Percentiles rank a stretch among this genome's conserved stretches.
Conservation (phyloP, 2,888 invertebrate genomes). For the Seira musarum region DNA sequence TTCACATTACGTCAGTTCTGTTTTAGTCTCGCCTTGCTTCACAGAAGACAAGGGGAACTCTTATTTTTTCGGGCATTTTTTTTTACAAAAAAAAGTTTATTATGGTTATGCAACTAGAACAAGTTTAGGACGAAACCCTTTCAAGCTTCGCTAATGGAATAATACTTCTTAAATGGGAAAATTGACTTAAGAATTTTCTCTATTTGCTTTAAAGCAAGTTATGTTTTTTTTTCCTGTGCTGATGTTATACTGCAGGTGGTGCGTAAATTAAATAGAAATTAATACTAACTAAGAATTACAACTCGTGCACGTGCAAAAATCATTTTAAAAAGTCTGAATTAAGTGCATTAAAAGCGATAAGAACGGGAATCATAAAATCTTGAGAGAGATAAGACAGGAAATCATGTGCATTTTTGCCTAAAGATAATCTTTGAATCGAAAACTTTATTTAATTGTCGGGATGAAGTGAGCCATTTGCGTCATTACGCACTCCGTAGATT, state of each 20-base stretch:
- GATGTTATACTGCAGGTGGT: not conserved
- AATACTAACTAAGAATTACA: not conserved
- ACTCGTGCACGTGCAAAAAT: not conserved
- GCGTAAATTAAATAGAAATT: not conserved
- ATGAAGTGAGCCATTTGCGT: not conserved
- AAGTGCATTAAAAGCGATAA: not conserved
- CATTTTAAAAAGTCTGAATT: not conserved
- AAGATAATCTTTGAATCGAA: not conserved
- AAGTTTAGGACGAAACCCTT: not conserved
- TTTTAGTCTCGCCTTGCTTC: conserved; percentile 39
- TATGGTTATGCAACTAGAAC: not conserved
- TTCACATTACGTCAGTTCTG: conserved; percentile 44
- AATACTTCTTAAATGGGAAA: not conserved
- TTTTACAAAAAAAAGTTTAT: too few species aligned
- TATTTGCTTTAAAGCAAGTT: not conserved
- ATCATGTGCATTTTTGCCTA: too few species aligned
- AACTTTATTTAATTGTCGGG: not conserved
- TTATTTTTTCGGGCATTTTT: conserved; percentile 23
- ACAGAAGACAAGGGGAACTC: conserved; percentile 20
- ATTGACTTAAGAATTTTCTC: not conserved
- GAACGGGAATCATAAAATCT: not conserved
- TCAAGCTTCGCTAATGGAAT: not conserved
- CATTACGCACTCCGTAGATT: not conserved
- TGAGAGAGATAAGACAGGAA: not conserved
- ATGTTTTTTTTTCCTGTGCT: not conserved